Evolutionary conservation across 2,797 vertebrate genomes (phyloP), one percentile per base, ranked within the genome.

Genomic region (Acestrorhynchus altus): DNA sequence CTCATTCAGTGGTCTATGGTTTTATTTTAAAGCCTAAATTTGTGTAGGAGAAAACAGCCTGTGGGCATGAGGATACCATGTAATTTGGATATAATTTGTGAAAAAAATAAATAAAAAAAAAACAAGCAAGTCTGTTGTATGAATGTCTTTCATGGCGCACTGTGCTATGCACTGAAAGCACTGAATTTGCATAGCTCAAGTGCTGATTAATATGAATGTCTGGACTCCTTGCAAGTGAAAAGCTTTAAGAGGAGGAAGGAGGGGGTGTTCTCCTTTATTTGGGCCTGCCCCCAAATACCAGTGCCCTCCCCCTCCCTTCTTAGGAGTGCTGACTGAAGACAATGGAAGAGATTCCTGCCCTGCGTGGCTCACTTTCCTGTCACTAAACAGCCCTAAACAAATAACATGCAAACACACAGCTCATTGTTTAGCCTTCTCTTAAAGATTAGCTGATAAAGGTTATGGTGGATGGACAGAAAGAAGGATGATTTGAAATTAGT

Each of bases 1-100:
- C 71, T 71, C 59, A 76, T 83, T 85, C 68, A 46, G 12, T 81
- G 78, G 71, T 76, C 72, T 87, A 83, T 78, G 83, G 83, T 74
- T 85, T 88, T 83, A 80, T 92, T 93, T 92, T 85, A 91, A 91
- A 85, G 64, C 83, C 81, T 83, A 61, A 70, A 56, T 61, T 56
- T 69, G 67, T 71, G 46, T 52, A 72, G 26, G 52, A 70, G 57
- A 56, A 31, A 54, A 35, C 28, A 31, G 54, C 57, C 31, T 12
- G 35, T 22, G 64, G 9, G 18, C 20, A 64, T 4, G n/a, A 13
- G 56, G 16, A 47, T 22, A 16, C 52, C 70, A 22, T 82, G 52
- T 87, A 77, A 83, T 88, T 90, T 90, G 91, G 79, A 91, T 90
- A 78, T 84, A 80, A 83, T 72, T 79, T 77, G 61, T 78, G 88